Percentiles rank a stretch among this genome's conserved stretches.
phyloP scores from a whole-genome alignment of 2,888 invertebrate species.

The Melanchra persicariae region DNA sequence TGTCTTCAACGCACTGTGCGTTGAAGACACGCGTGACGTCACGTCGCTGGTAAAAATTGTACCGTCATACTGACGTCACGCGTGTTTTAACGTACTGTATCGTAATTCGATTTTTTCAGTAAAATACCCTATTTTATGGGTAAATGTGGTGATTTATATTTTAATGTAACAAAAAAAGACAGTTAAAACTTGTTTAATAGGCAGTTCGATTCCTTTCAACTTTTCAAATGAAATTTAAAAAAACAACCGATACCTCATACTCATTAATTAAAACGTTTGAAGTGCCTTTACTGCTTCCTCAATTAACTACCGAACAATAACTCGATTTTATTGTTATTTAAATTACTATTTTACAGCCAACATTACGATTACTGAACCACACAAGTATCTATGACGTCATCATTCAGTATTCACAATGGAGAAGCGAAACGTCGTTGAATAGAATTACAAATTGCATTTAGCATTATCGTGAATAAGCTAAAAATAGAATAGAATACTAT shows the following conservation, averaged over 20 bases:
- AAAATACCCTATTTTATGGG: not conserved
- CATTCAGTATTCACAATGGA: conserved; percentile 54
- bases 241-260: conserved; percentile 3
- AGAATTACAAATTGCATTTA: conserved; percentile 67
- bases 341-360: conserved; percentile 55
- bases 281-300: conserved; percentile 60
- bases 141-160: not conserved
- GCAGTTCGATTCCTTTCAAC: not conserved
- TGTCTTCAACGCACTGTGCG: too few relatives aligned
- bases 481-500: conserved; percentile 71
- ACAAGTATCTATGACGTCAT: conserved; percentile 57
- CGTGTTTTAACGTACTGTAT: too few relatives aligned
- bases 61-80: too few relatives aligned
- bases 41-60: too few relatives aligned
- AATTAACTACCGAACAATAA: conserved; percentile 48
- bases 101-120: too few relatives aligned
- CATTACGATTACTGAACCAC: conserved; percentile 53
- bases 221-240: conserved; percentile 13
- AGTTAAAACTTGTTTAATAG: not conserved
- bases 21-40: too few relatives aligned
- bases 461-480: conserved; percentile 67
- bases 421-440: conserved; percentile 47
- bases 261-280: conserved; percentile 50
- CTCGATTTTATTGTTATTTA: conserved; percentile 60
- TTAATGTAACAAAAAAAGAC: not conserved